Evolutionary conservation across 2,797 vertebrate species (phyloP).

Genomic region (Numenius phaeopus): DNA sequence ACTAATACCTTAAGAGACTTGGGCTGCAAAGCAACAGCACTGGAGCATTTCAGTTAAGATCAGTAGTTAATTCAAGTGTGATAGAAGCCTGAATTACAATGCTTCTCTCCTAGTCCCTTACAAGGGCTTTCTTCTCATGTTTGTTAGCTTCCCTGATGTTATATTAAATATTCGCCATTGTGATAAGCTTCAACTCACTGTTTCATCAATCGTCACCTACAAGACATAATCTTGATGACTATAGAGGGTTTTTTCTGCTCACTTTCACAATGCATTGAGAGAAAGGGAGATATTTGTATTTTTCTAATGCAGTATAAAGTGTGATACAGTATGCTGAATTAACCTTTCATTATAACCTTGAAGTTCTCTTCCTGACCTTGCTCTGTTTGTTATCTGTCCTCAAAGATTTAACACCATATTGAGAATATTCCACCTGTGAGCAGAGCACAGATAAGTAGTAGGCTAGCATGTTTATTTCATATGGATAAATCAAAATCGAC

Average conservation of each 20-base stretch:
- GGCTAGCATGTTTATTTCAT: not conserved
- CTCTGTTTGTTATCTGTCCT: not conserved
- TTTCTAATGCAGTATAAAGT: not conserved
- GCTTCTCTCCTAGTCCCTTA: not conserved
- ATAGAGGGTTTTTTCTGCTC: not conserved
- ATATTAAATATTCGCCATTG: not conserved
- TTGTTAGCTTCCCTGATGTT: not conserved
- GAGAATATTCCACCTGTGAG: not conserved
- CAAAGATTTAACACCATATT: not conserved
- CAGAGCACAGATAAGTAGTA: not conserved
- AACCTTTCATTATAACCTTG: not conserved
- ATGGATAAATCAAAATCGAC: not conserved
- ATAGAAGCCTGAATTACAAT: not conserved
- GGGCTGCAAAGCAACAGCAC: not conserved
- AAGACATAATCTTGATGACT: not conserved
- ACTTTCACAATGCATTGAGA: not conserved
- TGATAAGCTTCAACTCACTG: not conserved
- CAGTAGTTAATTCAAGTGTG: not conserved
- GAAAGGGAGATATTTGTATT: not conserved
- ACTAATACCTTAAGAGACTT: not conserved
- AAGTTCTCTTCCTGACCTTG: not conserved
- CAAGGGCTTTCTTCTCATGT: not conserved
- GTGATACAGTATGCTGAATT: not conserved
- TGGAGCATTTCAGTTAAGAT: not conserved
- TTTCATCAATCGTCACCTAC: not conserved